Conservation (phyloP, 2,888 invertebrate species). For the Aphrophora alni region DNA sequence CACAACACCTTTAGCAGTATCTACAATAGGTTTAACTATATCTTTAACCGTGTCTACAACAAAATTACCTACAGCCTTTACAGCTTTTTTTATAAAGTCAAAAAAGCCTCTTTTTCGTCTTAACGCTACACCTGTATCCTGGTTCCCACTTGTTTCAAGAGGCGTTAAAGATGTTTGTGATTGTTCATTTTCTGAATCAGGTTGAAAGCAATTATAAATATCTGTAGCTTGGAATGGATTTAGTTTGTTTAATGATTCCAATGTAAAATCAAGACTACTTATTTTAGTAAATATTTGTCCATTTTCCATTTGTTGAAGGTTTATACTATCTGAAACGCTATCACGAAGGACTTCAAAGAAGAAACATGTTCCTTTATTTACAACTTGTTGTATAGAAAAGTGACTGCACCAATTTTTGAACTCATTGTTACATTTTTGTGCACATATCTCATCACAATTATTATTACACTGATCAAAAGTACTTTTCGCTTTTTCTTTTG, state of each 20-base stretch:
- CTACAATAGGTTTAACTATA: slow-evolving; percentile 33
- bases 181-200: slow-evolving; percentile 25
- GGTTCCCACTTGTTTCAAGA: neutral
- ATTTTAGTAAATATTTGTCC: slow-evolving; percentile 17
- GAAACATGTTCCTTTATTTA: slow-evolving; percentile 7
- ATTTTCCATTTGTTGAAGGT: slow-evolving; percentile 3
- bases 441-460: slow-evolving; percentile 27
- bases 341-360: slow-evolving; percentile 16
- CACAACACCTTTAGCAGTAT: slow-evolving; percentile 36
- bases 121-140: neutral
- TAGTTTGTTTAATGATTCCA: slow-evolving; percentile 21
- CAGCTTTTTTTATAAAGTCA: slow-evolving; percentile 24
- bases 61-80: slow-evolving; percentile 22
- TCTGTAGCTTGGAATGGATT: slow-evolving; percentile 28
- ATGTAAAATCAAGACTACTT: slow-evolving; percentile 28
- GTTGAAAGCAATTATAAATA: slow-evolving; percentile 31
- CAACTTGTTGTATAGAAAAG: slow-evolving; percentile 20
- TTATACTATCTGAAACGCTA: neutral
- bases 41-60: slow-evolving; percentile 36
- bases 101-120: slow-evolving; percentile 37
- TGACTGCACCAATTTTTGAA: slow-evolving; percentile 29
- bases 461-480: slow-evolving; percentile 13
- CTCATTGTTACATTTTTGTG: slow-evolving; percentile 16
- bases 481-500: neutral
- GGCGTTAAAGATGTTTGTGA: slow-evolving; percentile 37